Base-by-base conservation (phyloP, 30 jellyfish, hydroid and myxozoan species). In the Sanderia malayensis region DNA sequence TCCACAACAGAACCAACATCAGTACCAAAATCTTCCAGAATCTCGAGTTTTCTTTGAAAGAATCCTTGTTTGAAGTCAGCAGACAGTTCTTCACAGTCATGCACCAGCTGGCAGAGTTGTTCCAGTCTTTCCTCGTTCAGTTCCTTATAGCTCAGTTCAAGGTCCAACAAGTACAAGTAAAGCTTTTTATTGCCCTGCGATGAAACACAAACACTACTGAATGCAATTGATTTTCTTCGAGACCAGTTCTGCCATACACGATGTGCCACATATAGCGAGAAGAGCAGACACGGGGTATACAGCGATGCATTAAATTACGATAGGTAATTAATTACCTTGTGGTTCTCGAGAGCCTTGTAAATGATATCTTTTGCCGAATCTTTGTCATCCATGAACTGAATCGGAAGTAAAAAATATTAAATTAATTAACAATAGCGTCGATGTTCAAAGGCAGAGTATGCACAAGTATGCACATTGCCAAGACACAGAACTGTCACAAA, bases 141-240 rank as follows among this genome's bases (percentile, higher is more conserved):
- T 1, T 46, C 47, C 0, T 95, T 87, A 44, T 23, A 67, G 37
- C 62, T 49, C 33, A 69, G 55, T 92, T 92, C 98, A 21, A 84
- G 80, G 31, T 92, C 98, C 67, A 92, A 63, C 45, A 92, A 61
- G 44, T 74, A 84, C 47, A 92, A 86, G 67, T 92, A 92, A 30
- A 92, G 81, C 46, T 95, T 75, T 68, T 92, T 84, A 72, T 84
- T 84, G 37, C 88, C 94, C 98, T 92, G 66, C 26, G 76, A 61
- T n/a, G n/a, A 31, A 45, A 70, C 58, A 20, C 44, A 60, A 55
- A 0, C 8, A 57, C 0, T 11, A 18, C n/a, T n/a, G n/a, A n/a
- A n/a, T n/a, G n/a, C n/a, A n/a, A n/a, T n/a, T n/a, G n/a, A n/a
- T n/a, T n/a, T n/a, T n/a, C n/a, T n/a, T n/a, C n/a, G n/a, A n/a